Percentiles rank a stretch among this genome's conserved stretches.
These are phyloP conservation scores for Vireo altiloquus DNA, from an alignment of 2,113 vertebrate species.

Conservation along the genomic window DNA sequence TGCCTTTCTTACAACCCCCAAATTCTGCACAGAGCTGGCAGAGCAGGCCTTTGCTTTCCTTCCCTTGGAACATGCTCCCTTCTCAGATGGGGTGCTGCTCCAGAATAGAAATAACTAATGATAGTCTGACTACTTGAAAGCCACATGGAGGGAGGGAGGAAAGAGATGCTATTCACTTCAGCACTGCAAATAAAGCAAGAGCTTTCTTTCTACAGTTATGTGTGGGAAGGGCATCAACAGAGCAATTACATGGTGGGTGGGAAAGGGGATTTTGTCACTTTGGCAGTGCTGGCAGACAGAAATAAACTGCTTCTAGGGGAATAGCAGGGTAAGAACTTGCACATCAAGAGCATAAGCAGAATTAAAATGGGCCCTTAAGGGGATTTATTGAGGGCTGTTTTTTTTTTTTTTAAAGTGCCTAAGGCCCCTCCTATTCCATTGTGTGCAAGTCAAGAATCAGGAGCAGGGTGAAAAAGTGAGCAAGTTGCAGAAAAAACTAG, in stretches of 20 bases:
- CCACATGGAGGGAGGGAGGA: constrained; percentile 19
- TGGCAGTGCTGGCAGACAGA: constrained; percentile 59
- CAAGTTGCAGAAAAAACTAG: neutral
- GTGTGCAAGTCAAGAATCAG: neutral
- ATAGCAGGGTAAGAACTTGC: constrained; percentile 51
- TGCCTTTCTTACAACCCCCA: neutral
- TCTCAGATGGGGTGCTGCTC: neutral
- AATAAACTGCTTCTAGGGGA: constrained; percentile 63
- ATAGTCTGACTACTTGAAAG: constrained; percentile 39
- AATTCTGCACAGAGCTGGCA: neutral
- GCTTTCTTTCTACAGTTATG: constrained; percentile 43
- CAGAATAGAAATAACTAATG: constrained; percentile 31
- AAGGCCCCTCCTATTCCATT: constrained; percentile 24
- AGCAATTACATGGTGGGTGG: constrained; percentile 64
- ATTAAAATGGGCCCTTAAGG: constrained; percentile 51
- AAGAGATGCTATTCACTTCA: constrained; percentile 47
- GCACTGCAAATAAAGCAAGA: constrained; percentile 6
- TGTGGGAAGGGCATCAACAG: constrained; percentile 67
- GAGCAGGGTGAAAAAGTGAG: neutral
- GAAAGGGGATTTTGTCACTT: constrained; percentile 66
- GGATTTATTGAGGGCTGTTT: constrained; percentile 6
- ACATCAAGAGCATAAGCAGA: constrained; percentile 57
- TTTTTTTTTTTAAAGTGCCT: neutral
- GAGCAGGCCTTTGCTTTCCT: neutral
- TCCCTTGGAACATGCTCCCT: neutral